Conservation (phyloP, 2,113 vertebrate species). For the Centropristis striata region DNA sequence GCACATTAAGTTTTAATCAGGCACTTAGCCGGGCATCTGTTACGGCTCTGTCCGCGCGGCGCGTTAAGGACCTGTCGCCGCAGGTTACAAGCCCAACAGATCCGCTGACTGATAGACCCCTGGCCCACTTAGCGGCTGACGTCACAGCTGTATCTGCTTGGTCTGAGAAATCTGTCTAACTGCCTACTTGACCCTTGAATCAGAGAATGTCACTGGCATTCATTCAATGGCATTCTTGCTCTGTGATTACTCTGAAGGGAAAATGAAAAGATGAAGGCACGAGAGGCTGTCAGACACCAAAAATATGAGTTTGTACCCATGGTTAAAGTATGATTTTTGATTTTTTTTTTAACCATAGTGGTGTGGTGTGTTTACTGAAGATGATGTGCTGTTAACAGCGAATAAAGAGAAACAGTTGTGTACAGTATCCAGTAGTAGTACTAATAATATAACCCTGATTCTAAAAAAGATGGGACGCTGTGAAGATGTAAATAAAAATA, state of each 20-base stretch:
- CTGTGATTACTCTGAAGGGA: conserved; percentile 2
- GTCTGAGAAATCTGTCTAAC: conserved; percentile 37
- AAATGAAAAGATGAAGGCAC: not conserved
- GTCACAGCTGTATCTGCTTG: conserved; percentile 52
- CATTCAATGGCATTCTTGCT: conserved; percentile 17
- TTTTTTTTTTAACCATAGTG: conserved; percentile 2
- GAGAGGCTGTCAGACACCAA: not conserved
- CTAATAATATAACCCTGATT: no score
- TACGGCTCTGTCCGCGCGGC: conserved; percentile 77
- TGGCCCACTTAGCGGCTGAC: conserved; percentile 77
- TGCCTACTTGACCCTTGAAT: conserved; percentile 33
- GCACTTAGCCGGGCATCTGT: conserved; percentile 88
- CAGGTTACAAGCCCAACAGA: conserved; percentile 76
- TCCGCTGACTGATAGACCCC: conserved; percentile 75
- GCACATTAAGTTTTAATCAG: conserved; percentile 87
- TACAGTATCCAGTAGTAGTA: not conserved
- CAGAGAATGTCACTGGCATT: conserved; percentile 22
- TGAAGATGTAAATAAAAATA: no score
- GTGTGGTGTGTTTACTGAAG: not conserved
- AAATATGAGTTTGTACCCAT: not conserved
- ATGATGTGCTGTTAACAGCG: not conserved
- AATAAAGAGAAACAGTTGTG: not conserved
- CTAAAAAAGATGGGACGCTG: no score
- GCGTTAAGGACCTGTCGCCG: conserved; percentile 82
- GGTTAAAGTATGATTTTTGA: not conserved